These are phyloP conservation scores for Antechinus flavipes DNA, from an alignment of 2,113 vertebrate species.

Conservation along the genomic window DNA sequence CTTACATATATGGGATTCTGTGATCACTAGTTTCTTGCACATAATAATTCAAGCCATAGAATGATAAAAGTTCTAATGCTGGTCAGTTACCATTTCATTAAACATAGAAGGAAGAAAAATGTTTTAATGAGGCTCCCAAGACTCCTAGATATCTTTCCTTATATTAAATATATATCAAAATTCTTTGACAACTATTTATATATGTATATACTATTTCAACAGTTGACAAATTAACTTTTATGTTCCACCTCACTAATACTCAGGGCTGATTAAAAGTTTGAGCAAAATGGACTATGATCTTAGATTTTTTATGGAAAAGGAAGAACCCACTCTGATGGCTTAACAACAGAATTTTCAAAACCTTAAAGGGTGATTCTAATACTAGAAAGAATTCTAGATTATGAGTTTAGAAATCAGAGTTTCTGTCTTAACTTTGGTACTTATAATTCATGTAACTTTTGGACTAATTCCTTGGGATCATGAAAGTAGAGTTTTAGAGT, in stretches of 20 bases:
- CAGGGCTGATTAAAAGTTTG: neutral
- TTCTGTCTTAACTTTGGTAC: neutral
- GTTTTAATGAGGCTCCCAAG: slow-evolving; percentile 28
- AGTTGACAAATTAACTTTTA: neutral
- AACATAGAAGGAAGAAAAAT: neutral
- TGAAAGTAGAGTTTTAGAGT: neutral
- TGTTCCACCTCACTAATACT: neutral
- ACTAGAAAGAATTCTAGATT: neutral
- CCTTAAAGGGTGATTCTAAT: neutral
- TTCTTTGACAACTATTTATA: slow-evolving; percentile 62
- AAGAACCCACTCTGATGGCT: neutral
- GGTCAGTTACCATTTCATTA: neutral
- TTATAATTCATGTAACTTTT: neutral
- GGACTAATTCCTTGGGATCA: slow-evolving; percentile 5
- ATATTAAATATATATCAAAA: slow-evolving; percentile 28
- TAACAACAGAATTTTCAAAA: neutral
- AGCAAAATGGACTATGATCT: neutral
- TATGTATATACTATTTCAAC: slow-evolving; percentile 41
- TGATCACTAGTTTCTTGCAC: neutral
- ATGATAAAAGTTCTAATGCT: slow-evolving; percentile 36
- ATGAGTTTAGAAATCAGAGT: neutral
- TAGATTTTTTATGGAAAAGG: neutral
- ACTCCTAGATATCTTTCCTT: neutral
- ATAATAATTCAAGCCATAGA: neutral
- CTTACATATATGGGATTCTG: neutral